Conservation (phyloP, 2,888 invertebrate species). For the Lasioglossum vierecki region DNA sequence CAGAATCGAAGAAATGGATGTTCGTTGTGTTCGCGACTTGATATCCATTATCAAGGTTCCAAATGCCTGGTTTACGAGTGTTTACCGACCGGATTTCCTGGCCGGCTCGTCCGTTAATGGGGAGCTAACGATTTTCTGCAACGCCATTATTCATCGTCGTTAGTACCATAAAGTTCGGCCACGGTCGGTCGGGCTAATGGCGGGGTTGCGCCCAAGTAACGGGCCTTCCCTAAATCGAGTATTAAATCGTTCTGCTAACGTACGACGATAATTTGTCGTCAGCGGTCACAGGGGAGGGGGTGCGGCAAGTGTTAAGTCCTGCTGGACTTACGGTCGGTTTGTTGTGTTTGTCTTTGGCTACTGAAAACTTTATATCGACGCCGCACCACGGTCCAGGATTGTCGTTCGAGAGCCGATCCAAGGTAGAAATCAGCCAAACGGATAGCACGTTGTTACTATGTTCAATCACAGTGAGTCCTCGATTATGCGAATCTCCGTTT, state of each 20-base stretch:
- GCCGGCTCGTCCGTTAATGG: slow-evolving; percentile 58
- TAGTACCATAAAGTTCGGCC: slow-evolving; percentile 69
- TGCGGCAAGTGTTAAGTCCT: slow-evolving; percentile 53
- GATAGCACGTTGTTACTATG: no score
- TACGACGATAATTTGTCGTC: slow-evolving; percentile 66
- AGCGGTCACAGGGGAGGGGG: neutral
- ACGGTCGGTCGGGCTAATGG: slow-evolving; percentile 70
- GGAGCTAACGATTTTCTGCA: slow-evolving; percentile 72
- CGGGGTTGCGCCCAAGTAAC: slow-evolving; percentile 56
- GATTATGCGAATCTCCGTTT: no score
- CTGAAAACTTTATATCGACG: slow-evolving; percentile 47
- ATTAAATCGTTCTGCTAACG: slow-evolving; percentile 69
- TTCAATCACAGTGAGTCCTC: no score
- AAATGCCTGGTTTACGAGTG: slow-evolving; percentile 69
- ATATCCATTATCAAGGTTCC: slow-evolving; percentile 71
- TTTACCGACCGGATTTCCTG: slow-evolving; percentile 70
- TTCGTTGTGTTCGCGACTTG: slow-evolving; percentile 41
- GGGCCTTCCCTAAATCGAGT: slow-evolving; percentile 66
- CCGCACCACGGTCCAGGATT: neutral
- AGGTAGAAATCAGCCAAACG: no score
- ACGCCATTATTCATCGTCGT: slow-evolving; percentile 71
- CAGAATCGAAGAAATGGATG: slow-evolving; percentile 18
- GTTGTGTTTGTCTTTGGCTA: slow-evolving; percentile 48
- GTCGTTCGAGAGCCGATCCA: neutral
- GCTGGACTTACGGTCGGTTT: slow-evolving; percentile 36